Percentiles rank a stretch among this genome's conserved stretches.
These are phyloP conservation scores for Margarornis squamiger DNA, from an alignment of 2,797 vertebrate species.

Conservation along the genomic window DNA sequence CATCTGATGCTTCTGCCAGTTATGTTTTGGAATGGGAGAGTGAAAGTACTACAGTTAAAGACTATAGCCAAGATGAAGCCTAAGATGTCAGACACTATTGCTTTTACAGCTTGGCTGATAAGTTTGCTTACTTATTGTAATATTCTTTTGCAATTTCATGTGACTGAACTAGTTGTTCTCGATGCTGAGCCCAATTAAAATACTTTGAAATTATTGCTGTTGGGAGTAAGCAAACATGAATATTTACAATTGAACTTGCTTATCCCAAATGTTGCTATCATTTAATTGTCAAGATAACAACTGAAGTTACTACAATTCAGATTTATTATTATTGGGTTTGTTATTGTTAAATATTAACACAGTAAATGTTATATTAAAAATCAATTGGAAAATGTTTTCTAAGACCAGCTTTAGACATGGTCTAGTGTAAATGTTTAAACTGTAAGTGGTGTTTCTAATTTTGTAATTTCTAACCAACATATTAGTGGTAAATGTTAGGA, in stretches of 20 bases:
- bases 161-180: neutral
- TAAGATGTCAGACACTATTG: neutral
- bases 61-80: neutral
- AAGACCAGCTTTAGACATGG: rapidly evolving
- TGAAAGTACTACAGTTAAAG: neutral
- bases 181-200: neutral
- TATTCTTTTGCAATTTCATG: neutral
- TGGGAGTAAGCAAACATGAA: neutral
- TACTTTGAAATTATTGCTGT: neutral
- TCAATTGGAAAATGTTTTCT: neutral
- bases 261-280: neutral
- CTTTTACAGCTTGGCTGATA: neutral
- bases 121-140: neutral
- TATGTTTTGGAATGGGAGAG: neutral
- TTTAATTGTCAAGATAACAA: neutral
- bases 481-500: neutral
- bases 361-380: neutral
- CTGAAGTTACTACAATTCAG: neutral
- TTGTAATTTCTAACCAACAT: neutral
- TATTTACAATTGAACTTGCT: neutral
- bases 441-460: neutral
- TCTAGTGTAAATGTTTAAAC: neutral
- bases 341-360: neutral
- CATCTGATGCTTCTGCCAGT: neutral
- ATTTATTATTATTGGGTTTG: neutral